Evolutionary conservation across 30 jellyfish, hydroid and myxozoan species (phyloP).

Genomic region (Pelagia noctiluca): DNA sequence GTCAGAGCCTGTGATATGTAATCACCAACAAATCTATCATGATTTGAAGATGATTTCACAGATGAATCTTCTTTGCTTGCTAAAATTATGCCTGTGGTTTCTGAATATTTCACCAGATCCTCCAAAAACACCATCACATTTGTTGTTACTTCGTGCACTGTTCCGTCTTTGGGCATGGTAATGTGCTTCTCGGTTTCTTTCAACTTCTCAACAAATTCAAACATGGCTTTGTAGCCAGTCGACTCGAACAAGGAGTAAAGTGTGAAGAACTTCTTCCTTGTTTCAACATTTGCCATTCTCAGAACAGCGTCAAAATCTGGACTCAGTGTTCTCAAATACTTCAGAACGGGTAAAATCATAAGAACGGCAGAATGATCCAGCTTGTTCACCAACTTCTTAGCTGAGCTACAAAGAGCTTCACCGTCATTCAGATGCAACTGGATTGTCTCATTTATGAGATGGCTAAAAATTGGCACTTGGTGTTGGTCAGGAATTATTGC

Average conservation of each 20-base stretch:
- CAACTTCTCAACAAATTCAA: constrained; percentile 67
- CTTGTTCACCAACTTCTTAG: constrained; percentile 64
- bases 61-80: constrained; percentile 39
- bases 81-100: constrained; percentile 85
- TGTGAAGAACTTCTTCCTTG: constrained; percentile 90
- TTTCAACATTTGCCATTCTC: constrained; percentile 88
- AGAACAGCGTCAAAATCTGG: constrained; percentile 93
- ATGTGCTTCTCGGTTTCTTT: constrained; percentile 91
- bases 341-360: constrained; percentile 86
- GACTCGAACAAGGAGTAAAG: constrained; percentile 65
- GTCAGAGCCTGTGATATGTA: constrained; percentile 72
- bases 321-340: constrained; percentile 74
- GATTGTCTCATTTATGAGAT: constrained; percentile 77
- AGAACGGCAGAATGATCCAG: constrained; percentile 93
- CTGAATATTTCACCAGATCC: constrained; percentile 77
- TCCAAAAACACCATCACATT: constrained; percentile 91
- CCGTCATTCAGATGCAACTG: constrained; percentile 75
- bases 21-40: constrained; percentile 40
- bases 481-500: constrained; percentile 88
- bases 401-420: constrained; percentile 87
- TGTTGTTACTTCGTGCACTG: constrained; percentile 90
- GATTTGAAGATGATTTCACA: constrained; percentile 13
- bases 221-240: constrained; percentile 76
- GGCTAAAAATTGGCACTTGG: constrained; percentile 96
- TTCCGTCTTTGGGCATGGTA: constrained; percentile 94